Base-by-base conservation (phyloP, 2,113 vertebrate species). In the Tupaia chinensis region DNA sequence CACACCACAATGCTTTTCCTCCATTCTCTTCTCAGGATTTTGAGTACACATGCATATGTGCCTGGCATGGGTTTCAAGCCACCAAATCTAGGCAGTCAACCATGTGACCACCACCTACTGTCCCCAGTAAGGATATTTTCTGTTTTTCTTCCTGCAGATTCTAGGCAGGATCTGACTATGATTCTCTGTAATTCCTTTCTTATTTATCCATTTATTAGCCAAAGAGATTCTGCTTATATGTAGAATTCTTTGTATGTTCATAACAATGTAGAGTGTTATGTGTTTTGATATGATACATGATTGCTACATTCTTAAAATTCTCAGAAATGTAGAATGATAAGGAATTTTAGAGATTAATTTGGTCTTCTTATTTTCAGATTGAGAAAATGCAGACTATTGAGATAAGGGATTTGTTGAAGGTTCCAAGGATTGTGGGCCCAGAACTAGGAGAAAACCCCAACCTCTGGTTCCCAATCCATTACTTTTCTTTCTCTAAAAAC, bases 171-270 rank as follows among this genome's bases (percentile, higher is more conserved):
- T 34, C 84, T 61, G 13, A 95, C 17, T 74, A 27, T 10, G 89
- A 60, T 79, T 97, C 96, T 93, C 66, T 93, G 77, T 29, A 12
- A 22, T 83, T 92, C 95, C 58, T 85, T 95, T 81, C 56, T 60
- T 76, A n/a, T 22, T 70, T 84, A 87, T 58, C n/a, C 17, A 68
- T n/a, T 87, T 85, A 76, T 83, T 17, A 68, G 53, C 60, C 16
- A n/a, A 89, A 91, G 53, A 74, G 0, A 0, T 89, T 95, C 69
- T 93, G 74, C 16, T 85, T 78, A 82, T 25, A 25, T 15, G 7
- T 23, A 60, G 20, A 86, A 79, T 69, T 94, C 29, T 14, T 83
- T 93, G 65, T 63, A 19, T 70, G 65, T 29, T 93, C 11, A 56
- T 76, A 69, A 56, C 79, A 70, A 1, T 61, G 1, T 69, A 12